Conservation (phyloP, 2,113 vertebrate species). For the Gallinago undulata region DNA sequence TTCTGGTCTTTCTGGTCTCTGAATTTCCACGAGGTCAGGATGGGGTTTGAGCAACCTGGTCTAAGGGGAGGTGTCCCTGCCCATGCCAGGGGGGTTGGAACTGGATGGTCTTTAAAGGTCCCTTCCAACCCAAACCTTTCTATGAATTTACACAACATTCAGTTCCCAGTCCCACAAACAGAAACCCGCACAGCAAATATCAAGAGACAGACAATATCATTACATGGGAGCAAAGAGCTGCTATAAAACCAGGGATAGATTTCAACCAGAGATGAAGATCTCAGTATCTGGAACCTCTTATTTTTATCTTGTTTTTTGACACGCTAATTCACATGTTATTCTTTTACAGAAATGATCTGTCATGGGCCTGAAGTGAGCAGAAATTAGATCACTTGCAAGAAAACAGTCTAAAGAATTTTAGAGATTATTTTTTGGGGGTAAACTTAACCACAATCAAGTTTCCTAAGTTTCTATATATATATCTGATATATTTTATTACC, state of each 20-base stretch:
- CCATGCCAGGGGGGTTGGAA: too few relatives aligned
- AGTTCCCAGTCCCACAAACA: background rate
- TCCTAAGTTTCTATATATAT: background rate
- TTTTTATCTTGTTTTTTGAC: background rate
- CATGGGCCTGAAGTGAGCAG: background rate
- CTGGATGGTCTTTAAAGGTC: too few relatives aligned
- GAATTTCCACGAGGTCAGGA: background rate
- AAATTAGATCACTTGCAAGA: background rate
- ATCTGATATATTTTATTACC: background rate
- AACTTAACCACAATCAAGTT: background rate
- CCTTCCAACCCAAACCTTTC: too few relatives aligned
- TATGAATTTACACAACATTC: background rate
- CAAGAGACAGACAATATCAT: background rate
- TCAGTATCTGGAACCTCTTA: background rate
- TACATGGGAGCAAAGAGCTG: fast-evolving
- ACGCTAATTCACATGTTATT: background rate
- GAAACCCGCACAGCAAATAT: background rate
- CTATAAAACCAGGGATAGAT: background rate
- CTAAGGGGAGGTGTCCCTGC: too few relatives aligned
- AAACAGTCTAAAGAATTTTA: background rate
- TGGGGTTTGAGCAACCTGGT: too few relatives aligned
- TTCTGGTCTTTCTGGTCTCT: background rate
- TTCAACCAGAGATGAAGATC: background rate
- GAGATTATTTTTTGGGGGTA: fast-evolving
- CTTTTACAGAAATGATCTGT: background rate